Percentiles rank a stretch among this genome's conserved stretches.
These are phyloP conservation scores for Cyclophora albipunctata DNA, from an alignment of 2,888 invertebrate genomes.

Conservation along the genomic window DNA sequence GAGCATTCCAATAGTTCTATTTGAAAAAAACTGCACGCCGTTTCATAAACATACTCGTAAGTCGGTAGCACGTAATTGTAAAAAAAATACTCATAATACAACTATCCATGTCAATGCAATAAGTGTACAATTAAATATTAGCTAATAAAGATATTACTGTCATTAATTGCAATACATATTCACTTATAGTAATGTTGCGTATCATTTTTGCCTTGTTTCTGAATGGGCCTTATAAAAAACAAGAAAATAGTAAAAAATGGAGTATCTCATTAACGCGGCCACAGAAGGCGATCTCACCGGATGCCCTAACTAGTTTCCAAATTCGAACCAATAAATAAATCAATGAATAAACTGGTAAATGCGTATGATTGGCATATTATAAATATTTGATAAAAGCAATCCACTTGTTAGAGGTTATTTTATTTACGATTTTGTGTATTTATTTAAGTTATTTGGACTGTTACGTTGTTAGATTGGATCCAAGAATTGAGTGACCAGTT, in stretches of 20 bases:
- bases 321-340: constrained; percentile 33
- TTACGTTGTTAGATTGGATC: too few relatives aligned
- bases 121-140: too few relatives aligned
- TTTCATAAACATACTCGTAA: too few relatives aligned
- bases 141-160: too few relatives aligned
- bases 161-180: too few relatives aligned
- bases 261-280: constrained; percentile 10
- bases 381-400: constrained; percentile 42
- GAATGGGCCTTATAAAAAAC: not conserved
- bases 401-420: constrained; percentile 28
- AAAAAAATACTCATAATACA: too few relatives aligned
- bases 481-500: too few relatives aligned
- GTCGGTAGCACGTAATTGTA: too few relatives aligned
- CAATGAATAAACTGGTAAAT: constrained; percentile 39
- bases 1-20: too few relatives aligned
- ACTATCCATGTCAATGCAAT: too few relatives aligned
- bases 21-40: too few relatives aligned
- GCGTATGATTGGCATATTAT: constrained; percentile 39
- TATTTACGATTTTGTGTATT: constrained; percentile 27
- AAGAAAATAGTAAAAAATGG: constrained; percentile 2
- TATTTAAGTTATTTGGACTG: too few relatives aligned
- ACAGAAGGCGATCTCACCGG: constrained; percentile 22
- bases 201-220: not conserved
- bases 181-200: not conserved
- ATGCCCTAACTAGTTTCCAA: constrained; percentile 33